A percentile compares a stretch with the other conserved stretches of the same genome.
Evolutionary conservation across 1,140 invertebrate genomes (phyloP).

Genomic region (Eriosoma lanigerum): DNA sequence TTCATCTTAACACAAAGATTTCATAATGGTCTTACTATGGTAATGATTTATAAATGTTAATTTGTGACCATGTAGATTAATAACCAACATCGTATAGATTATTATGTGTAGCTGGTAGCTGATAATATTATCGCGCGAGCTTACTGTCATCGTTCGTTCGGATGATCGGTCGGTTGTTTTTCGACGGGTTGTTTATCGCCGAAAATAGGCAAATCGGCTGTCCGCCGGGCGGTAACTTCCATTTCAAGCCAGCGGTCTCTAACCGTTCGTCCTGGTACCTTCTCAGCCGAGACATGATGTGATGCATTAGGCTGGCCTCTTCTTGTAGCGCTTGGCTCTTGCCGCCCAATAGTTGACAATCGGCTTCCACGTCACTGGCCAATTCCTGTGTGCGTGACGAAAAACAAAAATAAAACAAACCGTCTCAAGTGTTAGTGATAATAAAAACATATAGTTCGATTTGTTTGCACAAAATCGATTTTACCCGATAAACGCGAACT

Average conservation of each 20-base stretch:
- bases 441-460: no score
- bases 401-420: no score
- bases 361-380: constrained; percentile 68
- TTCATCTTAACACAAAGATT: no score
- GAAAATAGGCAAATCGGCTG: constrained; percentile 69
- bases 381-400: constrained; percentile 64
- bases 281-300: constrained; percentile 66
- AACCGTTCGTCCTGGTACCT: constrained; percentile 60
- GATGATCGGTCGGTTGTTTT: constrained; percentile 62
- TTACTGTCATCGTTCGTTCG: constrained; percentile 71
- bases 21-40: no score
- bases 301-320: constrained; percentile 69
- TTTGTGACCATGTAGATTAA: no score
- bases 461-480: no score
- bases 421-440: no score
- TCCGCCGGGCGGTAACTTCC: constrained; percentile 70
- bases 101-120: no score
- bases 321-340: constrained; percentile 59
- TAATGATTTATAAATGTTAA: no score
- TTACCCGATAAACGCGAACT: no score
- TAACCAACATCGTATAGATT: no score
- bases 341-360: constrained; percentile 61
- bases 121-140: constrained; percentile 50
- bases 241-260: constrained; percentile 67
- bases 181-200: constrained; percentile 60